Percentiles rank a stretch among this genome's conserved stretches.
Evolutionary conservation across 2,113 vertebrate genomes (phyloP).

Genomic region (Brevimyrus niger): DNA sequence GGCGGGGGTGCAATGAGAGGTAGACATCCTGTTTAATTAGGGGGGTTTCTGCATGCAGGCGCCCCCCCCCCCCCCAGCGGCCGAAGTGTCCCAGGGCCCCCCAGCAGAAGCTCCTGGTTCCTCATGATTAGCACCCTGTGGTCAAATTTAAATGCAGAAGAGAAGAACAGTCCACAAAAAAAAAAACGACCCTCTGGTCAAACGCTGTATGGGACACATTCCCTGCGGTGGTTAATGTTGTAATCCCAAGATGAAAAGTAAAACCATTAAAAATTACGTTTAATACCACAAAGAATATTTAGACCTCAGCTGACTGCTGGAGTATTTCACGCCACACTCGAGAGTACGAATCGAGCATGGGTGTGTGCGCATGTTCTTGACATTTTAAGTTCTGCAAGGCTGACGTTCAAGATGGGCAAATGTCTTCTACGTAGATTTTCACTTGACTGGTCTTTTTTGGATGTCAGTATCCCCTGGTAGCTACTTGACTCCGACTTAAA

Average conservation of each 20-base stretch:
- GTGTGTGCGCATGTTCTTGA: neutral
- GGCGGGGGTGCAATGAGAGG: constrained; percentile 42
- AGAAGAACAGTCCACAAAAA: constrained; percentile 26
- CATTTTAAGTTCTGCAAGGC: neutral
- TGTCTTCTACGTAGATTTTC: neutral
- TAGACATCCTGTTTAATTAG: constrained; percentile 50
- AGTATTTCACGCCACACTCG: neutral
- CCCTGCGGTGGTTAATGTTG: constrained; percentile 36
- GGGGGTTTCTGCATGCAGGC: constrained; percentile 49
- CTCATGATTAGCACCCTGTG: constrained; percentile 50
- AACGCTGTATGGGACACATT: neutral
- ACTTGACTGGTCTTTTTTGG: neutral
- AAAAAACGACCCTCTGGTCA: neutral
- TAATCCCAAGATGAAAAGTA: neutral
- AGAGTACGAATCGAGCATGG: neutral
- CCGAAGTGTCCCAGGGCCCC: constrained; percentile 38
- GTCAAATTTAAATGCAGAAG: constrained; percentile 32
- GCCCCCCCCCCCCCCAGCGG: constrained; percentile 41
- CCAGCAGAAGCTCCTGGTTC: constrained; percentile 41
- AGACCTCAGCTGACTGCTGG: neutral
- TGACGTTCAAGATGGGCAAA: neutral
- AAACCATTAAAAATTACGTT: neutral
- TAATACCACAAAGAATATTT: constrained; percentile 4
- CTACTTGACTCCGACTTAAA: neutral
- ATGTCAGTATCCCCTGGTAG: neutral